phyloP scores from a whole-genome alignment of 1,140 invertebrate species.

The Aphidius gifuensis region DNA sequence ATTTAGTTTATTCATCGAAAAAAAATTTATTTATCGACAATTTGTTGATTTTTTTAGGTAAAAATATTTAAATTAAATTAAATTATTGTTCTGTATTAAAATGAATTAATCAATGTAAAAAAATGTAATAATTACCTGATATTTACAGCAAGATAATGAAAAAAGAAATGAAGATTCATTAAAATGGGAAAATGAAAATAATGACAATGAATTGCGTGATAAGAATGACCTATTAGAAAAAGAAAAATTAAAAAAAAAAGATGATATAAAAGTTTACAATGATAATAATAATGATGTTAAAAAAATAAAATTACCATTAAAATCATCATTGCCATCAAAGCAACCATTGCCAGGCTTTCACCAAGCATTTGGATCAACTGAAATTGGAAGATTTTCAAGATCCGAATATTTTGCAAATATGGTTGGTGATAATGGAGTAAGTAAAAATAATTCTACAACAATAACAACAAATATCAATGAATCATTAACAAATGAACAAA shows the following conservation, averaged over 20 bases:
- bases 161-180: constrained; percentile 24
- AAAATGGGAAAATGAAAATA: constrained; percentile 25
- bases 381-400: constrained; percentile 68
- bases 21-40: no score
- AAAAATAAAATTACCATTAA: background rate
- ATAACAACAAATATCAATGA: background rate
- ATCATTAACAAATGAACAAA: background rate
- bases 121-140: background rate
- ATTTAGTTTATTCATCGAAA: no score
- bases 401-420: constrained; percentile 56
- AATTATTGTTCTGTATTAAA: no score
- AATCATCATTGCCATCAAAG: constrained; percentile 26
- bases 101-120: no score
- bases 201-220: constrained; percentile 14
- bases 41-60: background rate
- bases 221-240: constrained; percentile 9
- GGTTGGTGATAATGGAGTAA: constrained; percentile 37
- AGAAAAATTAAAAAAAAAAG: constrained; percentile 6
- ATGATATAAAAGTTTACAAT: no score
- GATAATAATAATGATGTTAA: constrained; percentile 13
- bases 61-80: no score
- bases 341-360: constrained; percentile 70
- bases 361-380: constrained; percentile 74
- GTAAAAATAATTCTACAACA: constrained; percentile 27
- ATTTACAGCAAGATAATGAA: constrained; percentile 22